Conservation (phyloP, 1,140 invertebrate genomes). For the Tetramorium parvispinum region DNA sequence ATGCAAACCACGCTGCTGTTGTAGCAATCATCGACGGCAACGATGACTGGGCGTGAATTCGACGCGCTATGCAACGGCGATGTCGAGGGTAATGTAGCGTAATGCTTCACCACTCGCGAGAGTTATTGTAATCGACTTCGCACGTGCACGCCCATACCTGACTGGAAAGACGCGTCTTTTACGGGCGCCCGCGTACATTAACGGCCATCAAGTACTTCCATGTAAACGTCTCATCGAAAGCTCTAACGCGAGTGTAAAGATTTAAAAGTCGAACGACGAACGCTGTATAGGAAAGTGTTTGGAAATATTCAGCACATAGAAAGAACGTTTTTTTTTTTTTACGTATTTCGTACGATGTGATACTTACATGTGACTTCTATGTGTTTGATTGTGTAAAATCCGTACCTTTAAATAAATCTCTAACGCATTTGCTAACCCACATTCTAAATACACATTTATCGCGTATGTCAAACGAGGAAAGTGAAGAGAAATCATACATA, state of each 20-base stretch:
- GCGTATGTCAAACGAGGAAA: neutral
- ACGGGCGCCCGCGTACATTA: constrained; percentile 29
- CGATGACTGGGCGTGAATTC: constrained; percentile 19
- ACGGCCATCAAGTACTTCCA: constrained; percentile 26
- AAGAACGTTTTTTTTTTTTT: neutral
- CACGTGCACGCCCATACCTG: neutral
- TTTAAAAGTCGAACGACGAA: constrained; percentile 46
- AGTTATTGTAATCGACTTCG: constrained; percentile 57
- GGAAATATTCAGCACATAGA: constrained; percentile 3
- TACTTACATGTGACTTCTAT: neutral
- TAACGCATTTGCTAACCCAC: neutral
- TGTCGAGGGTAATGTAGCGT: constrained; percentile 56
- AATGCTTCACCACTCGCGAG: constrained; percentile 45
- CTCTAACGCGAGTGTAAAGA: constrained; percentile 8
- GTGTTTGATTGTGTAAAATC: neutral
- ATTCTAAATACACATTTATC: neutral
- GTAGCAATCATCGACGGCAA: constrained; percentile 30
- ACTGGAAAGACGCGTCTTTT: constrained; percentile 1
- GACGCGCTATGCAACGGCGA: neutral
- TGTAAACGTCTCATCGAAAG: constrained; percentile 30
- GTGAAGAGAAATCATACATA: neutral
- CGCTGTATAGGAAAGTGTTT: neutral
- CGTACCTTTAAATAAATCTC: neutral
- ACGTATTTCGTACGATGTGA: neutral
- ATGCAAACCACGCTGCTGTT: constrained; percentile 27